Evolutionary conservation across 2,113 vertebrate genomes (phyloP).

Genomic region (Hippocampus abdominalis): DNA sequence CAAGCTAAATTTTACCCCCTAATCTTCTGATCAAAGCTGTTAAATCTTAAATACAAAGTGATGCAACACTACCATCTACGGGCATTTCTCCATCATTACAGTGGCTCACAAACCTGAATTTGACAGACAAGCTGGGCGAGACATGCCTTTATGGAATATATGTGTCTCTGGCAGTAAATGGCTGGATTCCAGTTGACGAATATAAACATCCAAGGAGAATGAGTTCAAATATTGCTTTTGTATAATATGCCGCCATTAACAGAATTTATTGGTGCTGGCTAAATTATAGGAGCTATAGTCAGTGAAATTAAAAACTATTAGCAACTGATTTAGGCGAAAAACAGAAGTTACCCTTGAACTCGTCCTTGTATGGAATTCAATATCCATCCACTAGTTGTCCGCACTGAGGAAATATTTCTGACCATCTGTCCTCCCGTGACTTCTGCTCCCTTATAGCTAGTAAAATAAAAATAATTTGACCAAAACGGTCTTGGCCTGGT

Average conservation of each 20-base stretch:
- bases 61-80: too few species aligned
- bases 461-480: conserved; percentile 11
- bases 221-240: background rate
- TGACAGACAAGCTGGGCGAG: too few species aligned
- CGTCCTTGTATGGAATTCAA: background rate
- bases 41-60: too few species aligned
- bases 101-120: too few species aligned
- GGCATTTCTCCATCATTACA: too few species aligned
- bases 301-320: conserved; percentile 5
- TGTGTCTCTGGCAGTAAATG: too few species aligned
- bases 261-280: conserved; percentile 1
- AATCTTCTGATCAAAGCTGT: too few species aligned
- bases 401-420: conserved; percentile 7
- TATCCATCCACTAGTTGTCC: background rate
- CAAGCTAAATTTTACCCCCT: too few species aligned
- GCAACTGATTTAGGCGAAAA: background rate
- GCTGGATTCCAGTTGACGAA: too few species aligned
- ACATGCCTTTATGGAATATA: too few species aligned
- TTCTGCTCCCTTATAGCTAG: conserved; percentile 15
- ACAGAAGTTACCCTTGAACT: background rate
- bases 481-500: conserved; percentile 1
- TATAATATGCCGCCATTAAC: conserved; percentile 4
- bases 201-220: background rate
- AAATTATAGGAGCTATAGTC: conserved; percentile 10
- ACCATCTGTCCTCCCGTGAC: conserved; percentile 13